Evolutionary conservation across 2,113 vertebrate genomes (phyloP), one percentile per base, ranked within the genome.

Genomic region (Platysteira castanea): DNA sequence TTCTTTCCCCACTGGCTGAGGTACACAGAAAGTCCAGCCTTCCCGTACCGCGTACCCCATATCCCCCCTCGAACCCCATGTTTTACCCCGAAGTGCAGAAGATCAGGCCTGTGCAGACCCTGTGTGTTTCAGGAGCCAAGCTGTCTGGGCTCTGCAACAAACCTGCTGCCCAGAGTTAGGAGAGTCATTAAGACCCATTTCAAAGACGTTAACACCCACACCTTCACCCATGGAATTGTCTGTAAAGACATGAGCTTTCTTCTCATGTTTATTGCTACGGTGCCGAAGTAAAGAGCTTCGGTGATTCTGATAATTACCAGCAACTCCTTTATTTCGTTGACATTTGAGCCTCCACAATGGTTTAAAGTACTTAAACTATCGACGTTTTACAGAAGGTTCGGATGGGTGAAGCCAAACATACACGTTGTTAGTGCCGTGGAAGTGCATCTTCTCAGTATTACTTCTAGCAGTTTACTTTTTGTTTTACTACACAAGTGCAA

Each of bases 31-130:
- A 23, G 22, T 9, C 1, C 22, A 8, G 49, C 69, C n/a, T 18
- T 39, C 28, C n/a, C 22, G 18, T 6, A 8, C 27, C 9, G 5
- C 41, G 18, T 4, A 4, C 18, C 33, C 17, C 33, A 2, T 1
- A 21, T 22, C 21, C 57, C n/a, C 2, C 22, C 11, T 33, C 4
- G 15, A 23, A 28, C 6, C 5, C 4, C 0, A 1, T 3, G 2
- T 28, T 33, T 18, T n/a, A 5, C 10, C 49, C n/a, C 28, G 12
- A 12, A 47, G 27, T 4, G 27, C 17, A 7, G 27, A 7, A 21
- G 0, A 4, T 14, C 9, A 0, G 47, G 17, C 11, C 19, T 21
- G 15, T 60, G 35, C 53, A 10, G 13, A 2, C 22, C 6, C 0
- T 24, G 35, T 12, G 6, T 11, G 9, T 30, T 2, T 3, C 56